Base-by-base conservation (phyloP, 2,113 vertebrate genomes). In the Scortum barcoo region DNA sequence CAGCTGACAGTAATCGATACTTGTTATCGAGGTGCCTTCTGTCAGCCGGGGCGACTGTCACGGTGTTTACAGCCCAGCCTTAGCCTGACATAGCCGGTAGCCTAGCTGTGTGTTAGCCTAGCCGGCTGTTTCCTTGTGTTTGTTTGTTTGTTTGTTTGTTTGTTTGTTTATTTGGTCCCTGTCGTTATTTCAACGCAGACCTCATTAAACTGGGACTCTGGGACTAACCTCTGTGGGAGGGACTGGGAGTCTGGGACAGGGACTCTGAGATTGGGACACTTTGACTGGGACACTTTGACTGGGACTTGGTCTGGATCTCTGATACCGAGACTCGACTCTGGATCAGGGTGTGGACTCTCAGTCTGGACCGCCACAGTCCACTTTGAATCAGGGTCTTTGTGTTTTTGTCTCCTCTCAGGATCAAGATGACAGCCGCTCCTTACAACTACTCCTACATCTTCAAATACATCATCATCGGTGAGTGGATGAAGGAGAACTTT, bases 361-460 rank as follows among this genome's bases (percentile, higher is more conserved):
- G 40, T 4, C 3, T 13, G 3, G 19, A 40, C 20, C 1, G 12
- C n/a, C 7, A 13, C 4, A 14, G 19, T 50, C 67, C 2, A 2
- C 3, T 13, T 22, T 33, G 20, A 54, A 36, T 53, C 54, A 4
- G n/a, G 2, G 5, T 3, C 1, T 51, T 11, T 72, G 16, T 61
- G 24, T 57, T 54, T 57, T 62, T 62, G 1, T 72, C 13, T 54
- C 69, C 76, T 77, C 68, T 60, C 86, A 97, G 97, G 88, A 92
- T 96, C 96, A 97, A 95, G 92, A 99, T 99, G 98, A 98, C 98
- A 92, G 97, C 97, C 75, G 98, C 98, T 93, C 98, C 98, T 69
- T 99, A 99, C 95, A 99, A 99, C 95, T 99, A 99, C 87, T 99
- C 98, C 84, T 99, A 99, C 96, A 99, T 99, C 96, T 99, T 99